Percentiles rank a stretch among this genome's conserved stretches.
Evolutionary conservation across 2,888 invertebrate species (phyloP).

Genomic region (Amaurobius ferox): DNA sequence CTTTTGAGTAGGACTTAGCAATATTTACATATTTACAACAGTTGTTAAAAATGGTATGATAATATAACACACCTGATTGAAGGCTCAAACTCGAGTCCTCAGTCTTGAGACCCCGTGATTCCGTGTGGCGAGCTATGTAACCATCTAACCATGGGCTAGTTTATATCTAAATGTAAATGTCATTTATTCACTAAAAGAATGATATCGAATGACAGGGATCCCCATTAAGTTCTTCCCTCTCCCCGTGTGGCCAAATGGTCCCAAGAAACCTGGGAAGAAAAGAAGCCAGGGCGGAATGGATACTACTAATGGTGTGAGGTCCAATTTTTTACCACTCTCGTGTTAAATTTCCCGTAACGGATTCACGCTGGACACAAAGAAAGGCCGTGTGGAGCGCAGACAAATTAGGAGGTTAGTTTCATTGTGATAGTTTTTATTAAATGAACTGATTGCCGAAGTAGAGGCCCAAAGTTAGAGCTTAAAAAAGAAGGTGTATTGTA

Average conservation of each 20-base stretch:
- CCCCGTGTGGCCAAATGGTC: not conserved
- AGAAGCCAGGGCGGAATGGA: not conserved
- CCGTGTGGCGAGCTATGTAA: too few species aligned
- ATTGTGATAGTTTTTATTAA: slow-evolving; percentile 40
- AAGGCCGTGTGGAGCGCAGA: not conserved
- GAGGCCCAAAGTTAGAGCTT: not conserved
- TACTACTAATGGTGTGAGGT: slow-evolving; percentile 21
- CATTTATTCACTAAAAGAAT: too few species aligned
- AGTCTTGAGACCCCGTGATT: too few species aligned
- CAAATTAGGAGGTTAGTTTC: slow-evolving; percentile 39
- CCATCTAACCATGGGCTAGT: too few species aligned
- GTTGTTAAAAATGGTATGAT: too few species aligned
- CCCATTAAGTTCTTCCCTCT: too few species aligned
- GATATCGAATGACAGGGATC: too few species aligned
- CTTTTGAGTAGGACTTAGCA: too few species aligned
- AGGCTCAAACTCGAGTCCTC: too few species aligned
- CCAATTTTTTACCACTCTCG: not conserved
- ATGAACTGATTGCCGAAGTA: slow-evolving; percentile 9
- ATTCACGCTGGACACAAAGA: slow-evolving; percentile 48
- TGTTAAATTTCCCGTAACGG: slow-evolving; percentile 56
- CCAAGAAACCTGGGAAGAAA: not conserved
- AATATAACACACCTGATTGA: too few species aligned
- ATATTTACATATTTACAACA: too few species aligned
- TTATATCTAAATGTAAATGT: too few species aligned
- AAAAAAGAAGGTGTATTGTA: not conserved